A percentile compares a stretch with the other conserved stretches of the same genome.
Evolutionary conservation across 2,113 vertebrate species (phyloP).

Genomic region (Aplodontia rufa): DNA sequence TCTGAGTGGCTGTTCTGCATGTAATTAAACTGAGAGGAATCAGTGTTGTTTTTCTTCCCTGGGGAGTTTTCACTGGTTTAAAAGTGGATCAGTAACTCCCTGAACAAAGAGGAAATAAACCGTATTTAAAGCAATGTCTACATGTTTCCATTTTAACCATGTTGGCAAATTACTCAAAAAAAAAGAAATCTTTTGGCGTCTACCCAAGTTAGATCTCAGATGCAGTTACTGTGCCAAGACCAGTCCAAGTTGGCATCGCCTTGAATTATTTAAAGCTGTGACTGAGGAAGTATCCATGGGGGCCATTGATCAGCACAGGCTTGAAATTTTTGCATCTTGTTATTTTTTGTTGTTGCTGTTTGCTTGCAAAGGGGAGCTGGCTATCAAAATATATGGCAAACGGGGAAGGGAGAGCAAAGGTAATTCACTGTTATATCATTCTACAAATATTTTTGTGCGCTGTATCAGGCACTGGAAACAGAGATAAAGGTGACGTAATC

Average conservation of each 20-base stretch:
- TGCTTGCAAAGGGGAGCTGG: not conserved
- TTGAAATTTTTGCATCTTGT: not conserved
- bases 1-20: not conserved
- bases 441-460: not conserved
- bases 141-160: conserved; percentile 58
- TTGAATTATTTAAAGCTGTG: conserved; percentile 42
- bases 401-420: not conserved
- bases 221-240: conserved; percentile 31
- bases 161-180: conserved; percentile 66
- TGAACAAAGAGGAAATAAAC: conserved; percentile 45
- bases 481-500: not conserved
- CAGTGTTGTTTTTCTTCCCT: not conserved
- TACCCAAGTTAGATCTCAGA: conserved; percentile 50
- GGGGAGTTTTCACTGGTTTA: conserved; percentile 37
- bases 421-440: not conserved
- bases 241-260: conserved; percentile 29
- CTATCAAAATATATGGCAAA: conserved; percentile 1
- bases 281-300: not conserved
- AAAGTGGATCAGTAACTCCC: conserved; percentile 65
- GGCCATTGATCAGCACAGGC: not conserved
- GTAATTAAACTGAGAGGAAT: conserved; percentile 51
- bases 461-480: not conserved
- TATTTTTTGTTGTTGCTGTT: not conserved
- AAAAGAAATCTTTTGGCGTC: conserved; percentile 63
- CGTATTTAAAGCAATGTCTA: conserved; percentile 46